phyloP scores from a whole-genome alignment of 1,140 invertebrate genomes.

The Hyphantria cunea region DNA sequence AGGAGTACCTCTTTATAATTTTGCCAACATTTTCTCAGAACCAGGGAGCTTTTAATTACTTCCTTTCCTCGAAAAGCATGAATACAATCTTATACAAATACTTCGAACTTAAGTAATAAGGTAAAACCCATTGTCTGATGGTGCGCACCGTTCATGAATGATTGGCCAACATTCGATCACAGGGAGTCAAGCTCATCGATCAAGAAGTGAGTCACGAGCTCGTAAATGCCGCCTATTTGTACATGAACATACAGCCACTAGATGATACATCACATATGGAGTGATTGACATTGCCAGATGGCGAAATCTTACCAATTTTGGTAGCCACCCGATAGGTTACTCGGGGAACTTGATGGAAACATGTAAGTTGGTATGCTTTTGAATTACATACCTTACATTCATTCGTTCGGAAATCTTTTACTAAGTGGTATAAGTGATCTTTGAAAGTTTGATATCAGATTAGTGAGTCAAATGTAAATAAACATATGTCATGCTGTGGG shows the following conservation, averaged over 20 bases:
- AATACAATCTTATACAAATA: background rate
- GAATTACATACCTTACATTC: too few species aligned
- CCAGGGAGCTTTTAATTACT: too few species aligned
- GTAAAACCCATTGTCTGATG: conserved; percentile 25
- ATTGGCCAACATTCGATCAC: conserved; percentile 18
- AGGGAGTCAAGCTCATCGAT: conserved; percentile 23
- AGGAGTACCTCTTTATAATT: too few species aligned
- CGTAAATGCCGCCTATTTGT: conserved; percentile 6
- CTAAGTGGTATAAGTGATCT: too few species aligned
- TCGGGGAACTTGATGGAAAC: too few species aligned
- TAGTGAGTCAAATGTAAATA: too few species aligned
- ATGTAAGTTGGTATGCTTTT: too few species aligned
- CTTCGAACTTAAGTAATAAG: conserved; percentile 7
- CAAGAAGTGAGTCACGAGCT: conserved; percentile 26
- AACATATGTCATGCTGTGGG: too few species aligned
- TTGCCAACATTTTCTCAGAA: too few species aligned
- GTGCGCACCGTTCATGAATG: conserved; percentile 27
- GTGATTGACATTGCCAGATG: conserved; percentile 20
- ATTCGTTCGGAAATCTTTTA: too few species aligned
- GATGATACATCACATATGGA: conserved; percentile 11
- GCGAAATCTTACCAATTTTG: conserved; percentile 13
- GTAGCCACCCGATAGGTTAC: background rate
- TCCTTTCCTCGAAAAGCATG: too few species aligned
- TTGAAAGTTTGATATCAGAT: too few species aligned
- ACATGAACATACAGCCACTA: conserved; percentile 12